These are phyloP conservation scores for Pseudococcus viburni DNA, from an alignment of 2,888 invertebrate species.

Conservation along the genomic window DNA sequence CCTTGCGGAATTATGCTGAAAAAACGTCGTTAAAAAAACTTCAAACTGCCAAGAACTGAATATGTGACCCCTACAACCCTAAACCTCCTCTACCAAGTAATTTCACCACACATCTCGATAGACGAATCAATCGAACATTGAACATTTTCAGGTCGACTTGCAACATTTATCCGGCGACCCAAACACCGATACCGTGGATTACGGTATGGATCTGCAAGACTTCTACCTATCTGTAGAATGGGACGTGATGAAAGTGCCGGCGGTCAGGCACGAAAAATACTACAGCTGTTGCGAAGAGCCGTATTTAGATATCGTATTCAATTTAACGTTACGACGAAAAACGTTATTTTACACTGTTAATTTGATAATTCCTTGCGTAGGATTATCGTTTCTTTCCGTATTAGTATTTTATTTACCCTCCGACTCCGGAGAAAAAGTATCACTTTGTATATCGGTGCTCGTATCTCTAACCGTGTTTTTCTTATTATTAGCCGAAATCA, in stretches of 20 bases:
- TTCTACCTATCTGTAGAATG: conserved; percentile 98
- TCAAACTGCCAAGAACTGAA: no score
- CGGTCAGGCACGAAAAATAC: conserved; percentile 90
- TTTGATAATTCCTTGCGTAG: conserved; percentile 96
- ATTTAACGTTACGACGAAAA: conserved; percentile 93
- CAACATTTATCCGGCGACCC: conserved; percentile 89
- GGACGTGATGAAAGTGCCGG: conserved; percentile 96
- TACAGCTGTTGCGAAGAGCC: conserved; percentile 98
- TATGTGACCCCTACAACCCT: no score
- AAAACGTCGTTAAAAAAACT: no score
- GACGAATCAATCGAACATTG: no score
- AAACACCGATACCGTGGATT: conserved; percentile 88
- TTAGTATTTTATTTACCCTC: conserved; percentile 98
- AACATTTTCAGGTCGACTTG: conserved; percentile 83
- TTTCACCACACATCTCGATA: no score
- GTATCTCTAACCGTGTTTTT: conserved; percentile 95
- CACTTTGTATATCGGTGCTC: conserved; percentile 93
- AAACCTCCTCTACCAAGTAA: no score
- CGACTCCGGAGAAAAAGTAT: conserved; percentile 98
- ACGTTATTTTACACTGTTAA: conserved; percentile 98
- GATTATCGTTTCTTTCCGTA: conserved; percentile 96
- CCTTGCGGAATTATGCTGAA: no score
- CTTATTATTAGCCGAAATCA: conserved; percentile 92
- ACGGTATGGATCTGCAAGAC: conserved; percentile 93
- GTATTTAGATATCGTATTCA: conserved; percentile 97